Base-by-base conservation (phyloP, 92 coral and sea anemone genomes). In the Phymanthus crucifer region DNA sequence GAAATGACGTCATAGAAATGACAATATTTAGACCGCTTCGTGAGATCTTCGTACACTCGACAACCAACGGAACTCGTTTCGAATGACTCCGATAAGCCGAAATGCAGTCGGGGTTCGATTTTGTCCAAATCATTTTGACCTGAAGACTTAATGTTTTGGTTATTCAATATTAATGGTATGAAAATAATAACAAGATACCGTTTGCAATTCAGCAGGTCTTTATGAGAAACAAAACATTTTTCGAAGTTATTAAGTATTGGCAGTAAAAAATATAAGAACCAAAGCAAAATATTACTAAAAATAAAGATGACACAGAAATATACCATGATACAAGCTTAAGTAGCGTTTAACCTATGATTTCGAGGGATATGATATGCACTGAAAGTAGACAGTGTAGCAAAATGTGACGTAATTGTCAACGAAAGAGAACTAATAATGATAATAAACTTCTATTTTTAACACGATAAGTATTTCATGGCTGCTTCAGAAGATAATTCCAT, bases 1-100 rank as follows among this genome's bases (percentile, higher is more conserved):
- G 68, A 61, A 81, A 81, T 81, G 85, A 81, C 85, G 85, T 81
- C 75, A 81, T 72, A 81, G 85, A 70, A 61, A 31, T 77, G 67
- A 52, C 80, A 73, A 58, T 40, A 78, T 65, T 65, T 58, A 38
- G 45, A 69, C 17, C 27, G 6, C 48, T 36, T 70, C 75, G 75
- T 77, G 77, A 80, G 71, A 27, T 33, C n/a, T 50, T 80, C 84
- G 84, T 29, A 32, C 71, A 71, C 70, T 17, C 80, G 80, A 76
- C 26, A n/a, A 40, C 3, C 52, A 56, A 36, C 80, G 80, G 64
- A 58, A 32, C 43, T 3, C 31, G 23, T 19, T 21, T 54, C 45
- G 73, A 57, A 76, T 17, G 36, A 32, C 2, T 52, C 80, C 67
- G 43, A 21, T 35, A 54, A 76, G 80, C 70, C 80, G 80, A 76